Conservation (phyloP, 2,113 vertebrate genomes). For the Lynx canadensis region DNA sequence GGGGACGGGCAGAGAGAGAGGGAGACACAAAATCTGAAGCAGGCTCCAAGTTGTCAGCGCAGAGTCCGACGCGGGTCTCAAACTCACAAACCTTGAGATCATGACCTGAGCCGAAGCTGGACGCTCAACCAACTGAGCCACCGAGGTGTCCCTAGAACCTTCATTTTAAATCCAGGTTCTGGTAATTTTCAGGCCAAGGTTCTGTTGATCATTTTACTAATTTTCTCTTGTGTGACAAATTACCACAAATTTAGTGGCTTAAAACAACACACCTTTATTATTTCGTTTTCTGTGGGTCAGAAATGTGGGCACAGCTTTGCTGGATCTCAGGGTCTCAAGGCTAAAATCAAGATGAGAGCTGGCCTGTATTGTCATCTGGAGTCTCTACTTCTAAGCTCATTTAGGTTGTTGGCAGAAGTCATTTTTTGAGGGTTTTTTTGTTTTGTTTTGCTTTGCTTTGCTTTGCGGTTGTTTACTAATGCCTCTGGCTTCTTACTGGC, state of each 20-base stretch:
- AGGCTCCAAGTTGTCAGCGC: too few species aligned
- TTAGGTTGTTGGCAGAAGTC: neutral
- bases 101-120: too few species aligned
- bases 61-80: too few species aligned
- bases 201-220: neutral
- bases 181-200: neutral
- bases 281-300: neutral
- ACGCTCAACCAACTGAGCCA: too few species aligned
- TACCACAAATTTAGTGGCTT: neutral
- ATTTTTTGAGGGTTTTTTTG: neutral
- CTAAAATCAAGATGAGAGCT: neutral
- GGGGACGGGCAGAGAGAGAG: too few species aligned
- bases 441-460: too few species aligned
- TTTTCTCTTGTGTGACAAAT: slow-evolving; percentile 19
- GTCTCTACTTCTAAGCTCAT: neutral
- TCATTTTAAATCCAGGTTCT: neutral
- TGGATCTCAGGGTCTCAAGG: neutral
- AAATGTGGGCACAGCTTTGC: neutral
- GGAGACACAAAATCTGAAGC: too few species aligned
- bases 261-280: neutral
- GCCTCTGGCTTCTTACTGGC: neutral
- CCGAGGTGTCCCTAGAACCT: neutral
- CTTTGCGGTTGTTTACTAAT: neutral
- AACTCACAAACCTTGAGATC: too few species aligned
- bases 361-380: neutral